Percentiles rank a stretch among this genome's conserved stretches.
Evolutionary conservation across 2,797 vertebrate species (phyloP).

Genomic region (Pipistrellus pygmaeus): DNA sequence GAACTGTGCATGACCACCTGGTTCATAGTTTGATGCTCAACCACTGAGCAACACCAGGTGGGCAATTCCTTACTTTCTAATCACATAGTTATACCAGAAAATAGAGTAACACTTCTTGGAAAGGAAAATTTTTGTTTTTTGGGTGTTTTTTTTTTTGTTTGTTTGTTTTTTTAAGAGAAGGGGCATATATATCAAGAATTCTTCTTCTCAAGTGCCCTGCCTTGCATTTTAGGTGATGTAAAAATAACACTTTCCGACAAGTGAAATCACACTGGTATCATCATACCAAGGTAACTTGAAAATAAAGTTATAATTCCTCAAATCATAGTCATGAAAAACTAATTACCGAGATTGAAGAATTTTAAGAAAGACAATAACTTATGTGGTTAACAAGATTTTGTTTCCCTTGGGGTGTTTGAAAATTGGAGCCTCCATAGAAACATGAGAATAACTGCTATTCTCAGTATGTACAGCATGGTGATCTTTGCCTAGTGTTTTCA

Average conservation of each 20-base stretch:
- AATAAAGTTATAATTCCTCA: slow-evolving; percentile 31
- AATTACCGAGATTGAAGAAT: background rate
- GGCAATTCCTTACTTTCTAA: background rate
- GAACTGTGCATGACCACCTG: no score
- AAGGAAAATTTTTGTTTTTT: background rate
- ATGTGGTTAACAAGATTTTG: slow-evolving; percentile 1
- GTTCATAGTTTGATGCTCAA: no score
- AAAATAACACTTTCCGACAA: slow-evolving; percentile 19
- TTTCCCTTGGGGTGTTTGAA: background rate
- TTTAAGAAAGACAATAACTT: background rate
- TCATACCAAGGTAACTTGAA: slow-evolving; percentile 8
- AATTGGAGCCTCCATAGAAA: background rate
- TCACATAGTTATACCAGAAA: slow-evolving; percentile 1
- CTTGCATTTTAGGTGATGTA: slow-evolving; percentile 22
- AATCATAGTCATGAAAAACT: slow-evolving; percentile 36
- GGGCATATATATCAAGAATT: background rate
- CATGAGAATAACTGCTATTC: background rate
- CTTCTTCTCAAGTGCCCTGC: background rate
- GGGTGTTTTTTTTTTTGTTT: no score
- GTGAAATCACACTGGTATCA: background rate
- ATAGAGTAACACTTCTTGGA: background rate
- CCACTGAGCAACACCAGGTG: no score
- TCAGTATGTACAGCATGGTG: background rate
- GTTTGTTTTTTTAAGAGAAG: background rate
- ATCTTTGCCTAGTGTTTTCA: background rate